Base-by-base conservation (phyloP, 2,888 invertebrate genomes). In the Crepidodera aurea region DNA sequence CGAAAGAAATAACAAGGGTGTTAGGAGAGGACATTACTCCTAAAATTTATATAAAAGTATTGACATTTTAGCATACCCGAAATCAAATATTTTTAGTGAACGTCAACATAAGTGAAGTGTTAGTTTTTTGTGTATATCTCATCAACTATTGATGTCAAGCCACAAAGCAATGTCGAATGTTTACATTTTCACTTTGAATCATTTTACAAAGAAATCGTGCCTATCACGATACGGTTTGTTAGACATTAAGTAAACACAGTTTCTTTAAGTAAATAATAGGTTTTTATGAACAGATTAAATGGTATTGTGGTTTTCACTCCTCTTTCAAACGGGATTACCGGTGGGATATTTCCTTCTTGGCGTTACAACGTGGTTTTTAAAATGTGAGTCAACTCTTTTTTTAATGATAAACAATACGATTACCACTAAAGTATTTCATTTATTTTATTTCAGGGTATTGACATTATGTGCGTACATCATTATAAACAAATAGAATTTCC, bases 141-240 rank as follows among this genome's bases (percentile, higher is more conserved):
- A 4, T 22, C 13, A 19, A 25, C 44, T 44, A 44, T 22, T 22
- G 5, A 44, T 7, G 48, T 48, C 27, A 46, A 60, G 40, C 65
- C 56, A 60, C 62, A 65, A 60, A 62, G 51, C 51, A 40, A 44
- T 18, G 53, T 27, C 18, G 40, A 53, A 46, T 67, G 67, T 65
- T 67, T 67, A 62, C 65, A 61, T 62, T 60, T 50, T 37, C 22
- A 16, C 37, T 56, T 60, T 29, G 59, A 60, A 42, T 59, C 61
- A 27, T 22, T 57, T 32, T 48, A 65, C 61, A 65, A 65, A 62
- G 69, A 69, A 70, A 66, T 65, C 66, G 64, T 64, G 66, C 65
- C 66, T 66, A 67, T 67, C 65, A 61, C 54, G 37, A 39, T 61
- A 67, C 44, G 70, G 67, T 69, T 70, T 65, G 67, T 68, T 67